Evolutionary conservation across 2,888 invertebrate genomes (phyloP), one percentile per base, ranked within the genome.

Genomic region (Eupithecia dodoneata): DNA sequence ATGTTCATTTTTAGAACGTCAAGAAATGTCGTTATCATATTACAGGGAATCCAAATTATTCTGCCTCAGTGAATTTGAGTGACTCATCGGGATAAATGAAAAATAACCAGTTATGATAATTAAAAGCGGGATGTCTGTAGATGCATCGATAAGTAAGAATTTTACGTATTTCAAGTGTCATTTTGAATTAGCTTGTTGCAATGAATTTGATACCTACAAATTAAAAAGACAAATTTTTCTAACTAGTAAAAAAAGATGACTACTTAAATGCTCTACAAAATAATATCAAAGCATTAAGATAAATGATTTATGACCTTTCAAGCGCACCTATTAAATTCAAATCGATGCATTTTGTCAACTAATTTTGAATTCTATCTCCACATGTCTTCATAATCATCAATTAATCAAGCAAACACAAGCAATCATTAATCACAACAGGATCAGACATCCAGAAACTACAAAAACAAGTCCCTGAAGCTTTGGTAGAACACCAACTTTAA

Each of bases 381-480:
- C 70, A 47, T 47, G 70, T 69, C 67, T 44, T n/a, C 75, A 76
- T 59, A 72, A 72, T 49, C 72, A 77, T 75, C 70, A 79, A 81
- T 82, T 76, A 78, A 82, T 82, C 80, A 79, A 73, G 69, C 71
- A 76, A 77, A 77, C 76, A 79, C 76, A 73, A 73, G 42, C 70
- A 72, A 74, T 79, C 79, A 81, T 82, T 79, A 79, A 82, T 82
- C 82, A 82, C 80, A 77, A 72, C 72, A 65, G 74, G 74, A 79
- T 69, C 59, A 78, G 81, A 78, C 81, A 77, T 80, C 66, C 79
- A 78, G 79, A 79, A 80, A 81, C 65, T 41, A 82, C 80, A 84
- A 85, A 85, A 85, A 85, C 82, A 49, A 75, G 76, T 77, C 81
- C 74, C 74, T 13, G 18, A 78, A 76, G 81, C 73, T 74, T 74